phyloP scores from a whole-genome alignment of 1,140 invertebrate species.

The Bombyx mandarina region DNA sequence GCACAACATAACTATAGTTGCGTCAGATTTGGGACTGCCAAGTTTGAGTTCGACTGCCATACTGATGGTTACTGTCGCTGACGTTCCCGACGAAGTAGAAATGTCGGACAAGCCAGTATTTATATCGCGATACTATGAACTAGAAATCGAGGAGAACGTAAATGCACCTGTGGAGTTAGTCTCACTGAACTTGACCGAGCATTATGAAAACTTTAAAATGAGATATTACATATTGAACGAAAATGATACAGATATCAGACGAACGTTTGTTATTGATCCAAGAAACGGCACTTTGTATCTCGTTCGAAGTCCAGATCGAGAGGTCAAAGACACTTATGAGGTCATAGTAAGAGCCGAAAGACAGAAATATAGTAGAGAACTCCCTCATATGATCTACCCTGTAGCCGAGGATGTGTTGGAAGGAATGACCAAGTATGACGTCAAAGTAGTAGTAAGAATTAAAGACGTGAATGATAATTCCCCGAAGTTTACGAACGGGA shows the following conservation, averaged over 20 bases:
- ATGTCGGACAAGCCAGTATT: constrained; percentile 74
- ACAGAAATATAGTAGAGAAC: constrained; percentile 75
- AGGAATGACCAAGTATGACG: constrained; percentile 73
- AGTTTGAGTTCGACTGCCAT: constrained; percentile 84
- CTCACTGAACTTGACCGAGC: constrained; percentile 77
- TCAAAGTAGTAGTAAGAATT: constrained; percentile 80
- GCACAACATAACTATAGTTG: constrained; percentile 85
- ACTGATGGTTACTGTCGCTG: constrained; percentile 77
- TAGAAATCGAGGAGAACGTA: constrained; percentile 83
- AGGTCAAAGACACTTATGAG: constrained; percentile 76
- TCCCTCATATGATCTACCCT: constrained; percentile 81
- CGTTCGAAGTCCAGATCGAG: constrained; percentile 78
- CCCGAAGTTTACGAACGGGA: constrained; percentile 80
- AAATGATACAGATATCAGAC: constrained; percentile 68
- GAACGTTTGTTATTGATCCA: constrained; percentile 78
- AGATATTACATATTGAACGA: constrained; percentile 74
- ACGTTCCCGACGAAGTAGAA: constrained; percentile 74
- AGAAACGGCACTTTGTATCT: constrained; percentile 81
- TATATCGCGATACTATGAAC: constrained; percentile 81
- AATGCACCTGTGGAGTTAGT: constrained; percentile 78
- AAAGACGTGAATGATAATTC: constrained; percentile 87
- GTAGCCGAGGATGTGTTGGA: constrained; percentile 77
- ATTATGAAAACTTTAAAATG: constrained; percentile 72
- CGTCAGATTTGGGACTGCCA: constrained; percentile 87
- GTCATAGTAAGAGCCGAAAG: constrained; percentile 79